These are phyloP conservation scores for Podarcis cretensis DNA, from an alignment of 2,113 vertebrate genomes.

Conservation along the genomic window DNA sequence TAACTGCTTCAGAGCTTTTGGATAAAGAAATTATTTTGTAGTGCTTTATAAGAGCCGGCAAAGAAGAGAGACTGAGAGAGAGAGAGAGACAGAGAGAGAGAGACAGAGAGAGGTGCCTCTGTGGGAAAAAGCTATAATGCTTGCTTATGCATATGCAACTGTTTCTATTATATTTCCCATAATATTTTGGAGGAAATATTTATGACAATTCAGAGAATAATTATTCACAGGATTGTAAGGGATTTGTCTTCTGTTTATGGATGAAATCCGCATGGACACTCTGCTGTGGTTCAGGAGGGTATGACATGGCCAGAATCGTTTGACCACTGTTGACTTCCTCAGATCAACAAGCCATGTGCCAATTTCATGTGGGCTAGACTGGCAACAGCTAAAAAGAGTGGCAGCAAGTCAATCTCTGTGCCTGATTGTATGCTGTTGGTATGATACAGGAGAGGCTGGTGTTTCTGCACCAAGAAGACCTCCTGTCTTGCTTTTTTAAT, in stretches of 20 bases:
- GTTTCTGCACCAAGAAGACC: neutral
- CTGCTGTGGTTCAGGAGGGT: neutral
- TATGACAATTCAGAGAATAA: slow-evolving; percentile 55
- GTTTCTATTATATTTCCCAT: slow-evolving; percentile 62
- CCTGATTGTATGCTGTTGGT: neutral
- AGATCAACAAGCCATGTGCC: neutral
- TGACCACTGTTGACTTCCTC: neutral
- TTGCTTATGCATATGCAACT: slow-evolving; percentile 51
- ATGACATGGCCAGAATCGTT: neutral
- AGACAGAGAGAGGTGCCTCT: slow-evolving; percentile 31
- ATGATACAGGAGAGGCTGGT: neutral
- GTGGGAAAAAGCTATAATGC: slow-evolving; percentile 51
- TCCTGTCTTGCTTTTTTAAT: neutral
- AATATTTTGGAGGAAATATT: slow-evolving; percentile 59
- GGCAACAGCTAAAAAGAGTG: neutral
- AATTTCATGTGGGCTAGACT: neutral
- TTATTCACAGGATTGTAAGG: neutral
- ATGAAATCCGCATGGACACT: neutral
- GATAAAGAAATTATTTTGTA: slow-evolving; percentile 83
- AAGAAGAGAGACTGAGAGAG: neutral
- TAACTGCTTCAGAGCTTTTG: slow-evolving; percentile 82
- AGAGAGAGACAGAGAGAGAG: neutral
- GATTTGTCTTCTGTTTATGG: slow-evolving; percentile 1
- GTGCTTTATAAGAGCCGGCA: slow-evolving; percentile 69
- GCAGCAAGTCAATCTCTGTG: too few relatives aligned